These are phyloP conservation scores for Rhysida immarginata DNA, from an alignment of 1,140 invertebrate genomes.

Conservation along the genomic window DNA sequence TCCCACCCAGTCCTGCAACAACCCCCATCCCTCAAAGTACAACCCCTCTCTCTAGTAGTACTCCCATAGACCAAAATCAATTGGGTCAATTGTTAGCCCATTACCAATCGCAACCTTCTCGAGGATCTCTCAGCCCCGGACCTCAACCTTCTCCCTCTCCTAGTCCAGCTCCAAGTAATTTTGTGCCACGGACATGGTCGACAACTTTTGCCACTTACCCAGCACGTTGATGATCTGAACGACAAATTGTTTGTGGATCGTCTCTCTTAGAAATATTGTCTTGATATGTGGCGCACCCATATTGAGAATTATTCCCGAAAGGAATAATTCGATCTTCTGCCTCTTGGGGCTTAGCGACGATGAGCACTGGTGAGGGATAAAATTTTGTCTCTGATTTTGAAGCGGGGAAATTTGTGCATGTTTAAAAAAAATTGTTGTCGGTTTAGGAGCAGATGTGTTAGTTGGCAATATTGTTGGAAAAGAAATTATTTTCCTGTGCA, in stretches of 20 bases:
- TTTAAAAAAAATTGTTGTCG: too few relatives aligned
- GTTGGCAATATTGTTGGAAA: too few relatives aligned
- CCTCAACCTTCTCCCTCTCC: conserved; percentile 7
- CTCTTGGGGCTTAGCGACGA: neutral
- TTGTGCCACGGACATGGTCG: conserved; percentile 1
- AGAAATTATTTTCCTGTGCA: too few relatives aligned
- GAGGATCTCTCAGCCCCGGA: conserved; percentile 8
- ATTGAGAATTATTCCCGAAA: conserved; percentile 6
- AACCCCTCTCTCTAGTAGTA: conserved; percentile 14
- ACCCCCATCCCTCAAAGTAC: conserved; percentile 12
- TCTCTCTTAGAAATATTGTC: neutral
- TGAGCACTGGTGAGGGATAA: neutral
- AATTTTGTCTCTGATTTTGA: neutral
- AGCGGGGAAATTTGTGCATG: too few relatives aligned
- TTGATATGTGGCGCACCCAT: neutral
- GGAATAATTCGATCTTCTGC: conserved; percentile 3
- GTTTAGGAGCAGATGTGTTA: too few relatives aligned
- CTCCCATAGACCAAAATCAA: conserved; percentile 27
- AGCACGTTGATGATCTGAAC: conserved; percentile 11
- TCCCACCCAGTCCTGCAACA: conserved; percentile 19
- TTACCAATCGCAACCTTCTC: neutral
- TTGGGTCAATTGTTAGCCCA: conserved; percentile 23
- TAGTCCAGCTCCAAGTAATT: conserved; percentile 2
- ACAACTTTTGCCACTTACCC: conserved; percentile 15
- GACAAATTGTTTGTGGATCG: neutral